Base-by-base conservation (phyloP, 2,888 invertebrate species). In the Blomia tropicalis region DNA sequence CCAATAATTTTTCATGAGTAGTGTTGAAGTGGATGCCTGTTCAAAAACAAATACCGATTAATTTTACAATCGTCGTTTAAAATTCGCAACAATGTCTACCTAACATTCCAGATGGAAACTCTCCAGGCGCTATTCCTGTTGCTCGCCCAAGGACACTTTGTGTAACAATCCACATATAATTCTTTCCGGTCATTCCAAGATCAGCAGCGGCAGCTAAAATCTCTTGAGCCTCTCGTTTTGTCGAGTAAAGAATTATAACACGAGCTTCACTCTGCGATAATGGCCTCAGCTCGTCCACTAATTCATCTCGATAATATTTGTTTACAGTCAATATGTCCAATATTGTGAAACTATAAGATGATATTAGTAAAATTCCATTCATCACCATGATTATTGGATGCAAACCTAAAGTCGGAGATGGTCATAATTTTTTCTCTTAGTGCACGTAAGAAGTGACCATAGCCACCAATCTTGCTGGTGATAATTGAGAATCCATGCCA, bases 131-230 rank as follows among this genome's bases (percentile, higher is more conserved):
- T 59, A 65, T 67, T 69, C 84, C 85, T 70, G 86, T 86, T 59
- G 70, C 71, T 22, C 69, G 66, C n/a, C 73, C 73, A 64, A 91
- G 85, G 68, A 90, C 90, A 72, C 87, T 88, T 74, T 93, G 92
- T 58, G 91, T 91, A 23, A 90, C 92, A 64, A 93, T 89, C 93
- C 93, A 93, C 11, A 93, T 87, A 75, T 91, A 92, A 74, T 90
- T 90, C 75, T 90, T 89, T 7, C 86, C 86, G 7, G 69, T 87
- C 66, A 89, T 81, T 68, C 85, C 84, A 14, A 74, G 69, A 69
- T 83, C 82, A 63, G 81, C 79, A 2, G 88, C 88, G 31, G 82
- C 82, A 32, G 80, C 78, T 69, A 92, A 77, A 68, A 91, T 90
- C 70, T 82, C 81, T 65, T 83, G 83, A 25, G 89, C 90, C 75